Evolutionary conservation across 2,888 invertebrate species (phyloP).

Genomic region (Oscheius sp.): DNA sequence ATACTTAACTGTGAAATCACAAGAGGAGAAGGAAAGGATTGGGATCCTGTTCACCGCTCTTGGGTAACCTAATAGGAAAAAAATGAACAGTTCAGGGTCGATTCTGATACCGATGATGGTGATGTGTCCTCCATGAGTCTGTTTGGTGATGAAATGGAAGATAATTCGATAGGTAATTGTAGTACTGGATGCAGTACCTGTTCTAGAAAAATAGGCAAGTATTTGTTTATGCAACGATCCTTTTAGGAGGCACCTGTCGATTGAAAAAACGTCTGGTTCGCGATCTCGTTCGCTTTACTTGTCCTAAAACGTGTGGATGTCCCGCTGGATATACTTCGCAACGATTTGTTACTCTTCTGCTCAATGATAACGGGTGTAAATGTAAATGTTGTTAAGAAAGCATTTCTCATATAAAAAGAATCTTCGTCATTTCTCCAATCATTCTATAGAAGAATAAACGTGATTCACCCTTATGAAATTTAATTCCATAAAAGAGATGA

Average conservation of each 20-base stretch:
- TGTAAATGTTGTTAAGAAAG: conserved; percentile 21
- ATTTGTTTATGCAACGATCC: not conserved
- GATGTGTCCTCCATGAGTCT: not conserved
- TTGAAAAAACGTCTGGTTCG: conserved; percentile 32
- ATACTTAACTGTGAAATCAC: not conserved
- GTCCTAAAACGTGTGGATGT: conserved; percentile 37
- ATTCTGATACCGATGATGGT: not conserved
- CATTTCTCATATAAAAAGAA: not conserved
- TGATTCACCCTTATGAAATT: conserved; percentile 5
- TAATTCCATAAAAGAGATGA: too few relatives aligned
- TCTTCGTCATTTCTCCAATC: not conserved
- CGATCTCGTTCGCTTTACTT: conserved; percentile 32
- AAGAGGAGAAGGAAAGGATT: conserved; percentile 6
- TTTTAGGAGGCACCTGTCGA: conserved; percentile 25
- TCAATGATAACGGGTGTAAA: conserved; percentile 22
- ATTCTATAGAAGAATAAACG: conserved; percentile 19
- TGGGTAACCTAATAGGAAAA: not conserved
- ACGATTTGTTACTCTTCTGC: conserved; percentile 16
- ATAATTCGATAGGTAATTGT: not conserved
- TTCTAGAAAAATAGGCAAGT: not conserved
- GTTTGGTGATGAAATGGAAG: conserved; percentile 11
- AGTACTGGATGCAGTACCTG: not conserved
- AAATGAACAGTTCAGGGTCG: not conserved
- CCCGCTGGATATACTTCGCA: conserved; percentile 15
- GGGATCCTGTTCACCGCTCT: not conserved